phyloP scores from a whole-genome alignment of 2,888 invertebrate genomes.

The Petrolisthes cinctipes region DNA sequence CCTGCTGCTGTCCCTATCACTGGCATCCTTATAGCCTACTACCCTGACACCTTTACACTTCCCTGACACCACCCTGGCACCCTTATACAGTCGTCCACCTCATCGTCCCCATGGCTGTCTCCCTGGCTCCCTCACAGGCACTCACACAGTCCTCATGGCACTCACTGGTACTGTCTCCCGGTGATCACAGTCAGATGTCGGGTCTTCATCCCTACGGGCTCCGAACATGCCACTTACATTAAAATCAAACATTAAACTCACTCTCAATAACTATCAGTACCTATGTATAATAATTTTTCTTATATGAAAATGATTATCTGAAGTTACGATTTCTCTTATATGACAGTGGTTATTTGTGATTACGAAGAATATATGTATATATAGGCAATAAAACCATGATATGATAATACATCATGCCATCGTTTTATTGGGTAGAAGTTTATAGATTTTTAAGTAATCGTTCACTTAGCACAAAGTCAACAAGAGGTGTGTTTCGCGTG shows the following conservation, averaged over 20 bases:
- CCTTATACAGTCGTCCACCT: too few species aligned
- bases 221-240: conserved; percentile 19
- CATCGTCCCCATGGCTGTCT: too few species aligned
- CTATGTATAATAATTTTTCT: conserved; percentile 18
- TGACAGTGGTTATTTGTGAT: conserved; percentile 29
- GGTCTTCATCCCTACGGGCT: conserved; percentile 29
- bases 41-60: too few species aligned
- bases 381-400: conserved; percentile 27
- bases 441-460: conserved; percentile 4
- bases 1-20: too few species aligned
- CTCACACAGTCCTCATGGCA: too few species aligned
- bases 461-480: conserved; percentile 35
- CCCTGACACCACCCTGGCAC: too few species aligned
- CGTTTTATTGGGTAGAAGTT: conserved; percentile 11
- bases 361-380: conserved; percentile 17
- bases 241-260: conserved; percentile 37
- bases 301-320: conserved; percentile 11
- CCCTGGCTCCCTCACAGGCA: too few species aligned
- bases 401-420: conserved; percentile 8
- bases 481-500: conserved; percentile 42
- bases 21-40: too few species aligned
- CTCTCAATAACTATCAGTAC: conserved; percentile 3
- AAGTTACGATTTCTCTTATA: conserved; percentile 9
- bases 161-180: too few species aligned
- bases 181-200: not conserved